Conservation (phyloP, 2,888 invertebrate species). For the Torymus tubicola region DNA sequence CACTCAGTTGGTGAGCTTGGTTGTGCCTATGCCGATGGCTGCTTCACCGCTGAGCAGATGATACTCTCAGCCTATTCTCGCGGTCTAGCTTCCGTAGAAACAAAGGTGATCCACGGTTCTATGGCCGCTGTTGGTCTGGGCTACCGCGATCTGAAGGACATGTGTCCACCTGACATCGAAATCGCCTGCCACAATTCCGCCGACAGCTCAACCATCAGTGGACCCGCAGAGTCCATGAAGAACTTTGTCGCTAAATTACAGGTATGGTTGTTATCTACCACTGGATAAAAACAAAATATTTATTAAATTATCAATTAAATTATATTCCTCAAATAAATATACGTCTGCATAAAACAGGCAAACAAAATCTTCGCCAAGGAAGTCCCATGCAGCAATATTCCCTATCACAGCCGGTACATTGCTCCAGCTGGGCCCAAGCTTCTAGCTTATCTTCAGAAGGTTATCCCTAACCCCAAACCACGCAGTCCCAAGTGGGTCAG, state of each 20-base stretch:
- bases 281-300: background rate
- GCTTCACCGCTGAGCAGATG: conserved; percentile 81
- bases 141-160: conserved; percentile 79
- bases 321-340: background rate
- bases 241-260: conserved; percentile 82
- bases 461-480: conserved; percentile 82
- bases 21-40: conserved; percentile 96
- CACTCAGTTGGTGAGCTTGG: conserved; percentile 97
- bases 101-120: conserved; percentile 81
- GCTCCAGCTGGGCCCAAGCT: conserved; percentile 84
- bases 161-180: conserved; percentile 87
- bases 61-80: conserved; percentile 69
- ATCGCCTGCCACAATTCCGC: conserved; percentile 92
- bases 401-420: conserved; percentile 93
- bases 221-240: conserved; percentile 84
- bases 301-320: background rate
- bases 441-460: conserved; percentile 80
- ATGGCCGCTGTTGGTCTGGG: conserved; percentile 92
- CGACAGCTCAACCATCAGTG: conserved; percentile 94
- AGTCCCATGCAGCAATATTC: conserved; percentile 91
- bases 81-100: conserved; percentile 69
- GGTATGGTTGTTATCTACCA: conserved; percentile 57
- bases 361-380: conserved; percentile 89
- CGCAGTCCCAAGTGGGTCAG: conserved; percentile 90
- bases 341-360: conserved; percentile 72